Evolutionary conservation across 1,140 invertebrate genomes (phyloP), one percentile per base, ranked within the genome.

Genomic region (Chionoecetes opilio): DNA sequence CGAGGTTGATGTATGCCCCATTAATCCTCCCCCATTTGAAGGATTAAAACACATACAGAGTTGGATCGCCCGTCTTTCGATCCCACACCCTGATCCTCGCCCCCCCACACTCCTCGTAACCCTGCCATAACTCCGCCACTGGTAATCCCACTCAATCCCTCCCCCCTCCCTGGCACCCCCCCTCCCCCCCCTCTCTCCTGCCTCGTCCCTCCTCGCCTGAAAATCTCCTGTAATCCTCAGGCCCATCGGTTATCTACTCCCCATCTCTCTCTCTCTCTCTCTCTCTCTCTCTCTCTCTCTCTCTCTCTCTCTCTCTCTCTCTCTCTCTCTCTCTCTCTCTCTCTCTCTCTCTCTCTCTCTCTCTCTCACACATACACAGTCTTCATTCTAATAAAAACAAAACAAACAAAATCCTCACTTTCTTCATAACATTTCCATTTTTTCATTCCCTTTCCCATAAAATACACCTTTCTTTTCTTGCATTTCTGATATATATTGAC

Each of bases 261-360:
- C 38, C 32, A 29, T 53, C 86, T 46, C 88, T 53, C 88, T 90
- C n/a, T 31, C 88, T 21, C 38, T 90, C 88, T 75, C 63, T n/a
- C n/a, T 89, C 9, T 90, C 21, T 53, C 88, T 35, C 88, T 34
- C 88, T 90, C 38, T 90, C n/a, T 53, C 29, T 53, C 88, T 90
- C 38, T 46, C 88, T 31, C 88, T 53, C 6, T 90, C 29, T 53
- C 8, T 29, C 88, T 53, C 88, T 90, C 38, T 46, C 41, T 31
- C 88, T 53, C 31, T 90, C 8, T 31, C 29, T 29, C 38, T n/a
- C 87, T 29, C 38, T 90, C 21, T 3, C 5, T 21, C 29, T 32
- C 29, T 14, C 53, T 11, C 2, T 31, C n/a, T 0, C 34, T 41
- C 17, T 3, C n/a, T 17, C 17, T 21, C 3, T 38, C 9, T 41